Percentiles rank a stretch among this genome's conserved stretches.
phyloP scores from a whole-genome alignment of 2,888 invertebrate genomes.

The Rhimphoctona megacephalus region DNA sequence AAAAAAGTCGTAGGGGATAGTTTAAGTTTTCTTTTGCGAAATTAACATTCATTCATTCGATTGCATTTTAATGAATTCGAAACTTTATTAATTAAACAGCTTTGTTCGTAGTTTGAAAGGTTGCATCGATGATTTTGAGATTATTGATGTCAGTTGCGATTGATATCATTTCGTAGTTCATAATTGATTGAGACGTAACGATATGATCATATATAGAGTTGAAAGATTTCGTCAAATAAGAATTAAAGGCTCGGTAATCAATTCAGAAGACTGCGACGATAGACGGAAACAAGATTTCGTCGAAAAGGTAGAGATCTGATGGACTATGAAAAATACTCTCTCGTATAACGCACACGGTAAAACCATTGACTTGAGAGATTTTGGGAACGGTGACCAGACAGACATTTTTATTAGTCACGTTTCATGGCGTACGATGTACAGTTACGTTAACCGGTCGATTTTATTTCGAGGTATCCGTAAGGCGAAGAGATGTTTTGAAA shows the following conservation, averaged over 20 bases:
- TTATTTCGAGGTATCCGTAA: slow-evolving; percentile 46
- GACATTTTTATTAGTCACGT: slow-evolving; percentile 67
- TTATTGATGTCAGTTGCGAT: no score
- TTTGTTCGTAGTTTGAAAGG: no score
- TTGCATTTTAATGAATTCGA: no score
- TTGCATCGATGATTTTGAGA: not conserved
- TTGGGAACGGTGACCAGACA: slow-evolving; percentile 66
- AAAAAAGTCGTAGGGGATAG: no score
- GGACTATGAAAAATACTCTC: slow-evolving; percentile 21
- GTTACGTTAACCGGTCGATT: slow-evolving; percentile 59
- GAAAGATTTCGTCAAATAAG: not conserved
- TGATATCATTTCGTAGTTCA: not conserved
- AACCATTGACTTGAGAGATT: slow-evolving; percentile 61
- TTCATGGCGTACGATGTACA: slow-evolving; percentile 49
- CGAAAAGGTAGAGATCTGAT: slow-evolving; percentile 16
- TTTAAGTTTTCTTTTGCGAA: no score
- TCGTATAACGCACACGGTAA: slow-evolving; percentile 30
- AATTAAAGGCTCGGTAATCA: slow-evolving; percentile 32
- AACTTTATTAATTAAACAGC: no score
- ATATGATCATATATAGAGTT: not conserved
- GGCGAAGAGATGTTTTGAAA: slow-evolving; percentile 37
- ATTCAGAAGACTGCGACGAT: slow-evolving; percentile 27
- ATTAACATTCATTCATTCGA: no score
- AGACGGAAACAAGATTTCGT: slow-evolving; percentile 27
- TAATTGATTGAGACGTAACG: not conserved